A percentile compares a stretch with the other conserved stretches of the same genome.
These are phyloP conservation scores for Tauraco erythrolophus DNA, from an alignment of 2,113 vertebrate genomes.

Conservation along the genomic window DNA sequence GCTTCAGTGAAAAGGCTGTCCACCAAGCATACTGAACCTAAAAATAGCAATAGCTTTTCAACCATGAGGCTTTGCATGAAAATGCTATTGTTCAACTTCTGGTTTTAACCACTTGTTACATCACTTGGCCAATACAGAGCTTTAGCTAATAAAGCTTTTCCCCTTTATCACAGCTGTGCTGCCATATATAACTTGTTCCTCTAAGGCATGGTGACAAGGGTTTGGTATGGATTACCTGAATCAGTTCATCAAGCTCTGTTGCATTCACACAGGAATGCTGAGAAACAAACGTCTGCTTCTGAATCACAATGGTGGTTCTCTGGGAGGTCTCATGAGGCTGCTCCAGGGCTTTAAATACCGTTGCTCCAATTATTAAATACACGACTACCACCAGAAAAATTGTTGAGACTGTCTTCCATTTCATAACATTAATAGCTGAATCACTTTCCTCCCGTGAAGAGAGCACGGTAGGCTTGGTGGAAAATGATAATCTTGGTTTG, in stretches of 20 bases:
- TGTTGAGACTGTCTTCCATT: conserved; percentile 98
- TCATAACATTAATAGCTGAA: conserved; percentile 91
- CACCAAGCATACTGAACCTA: not conserved
- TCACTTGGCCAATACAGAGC: fast-evolving
- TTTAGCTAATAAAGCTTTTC: not conserved
- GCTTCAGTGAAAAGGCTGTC: not conserved
- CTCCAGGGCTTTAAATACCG: conserved; percentile 94
- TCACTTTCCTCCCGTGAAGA: conserved; percentile 88
- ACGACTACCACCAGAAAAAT: conserved; percentile 97
- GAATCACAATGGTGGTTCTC: conserved; percentile 87
- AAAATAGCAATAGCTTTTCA: conserved; percentile 5
- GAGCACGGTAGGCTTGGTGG: conserved; percentile 88
- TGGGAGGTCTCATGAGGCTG: conserved; percentile 92
- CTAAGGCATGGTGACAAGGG: not conserved
- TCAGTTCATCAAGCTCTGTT: conserved; percentile 92
- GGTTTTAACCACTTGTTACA: not conserved
- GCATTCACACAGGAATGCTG: conserved; percentile 91
- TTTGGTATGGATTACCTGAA: conserved; percentile 83
- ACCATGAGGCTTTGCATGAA: not conserved
- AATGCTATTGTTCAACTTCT: not conserved
- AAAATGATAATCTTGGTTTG: conserved; percentile 95
- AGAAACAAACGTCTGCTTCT: conserved; percentile 91
- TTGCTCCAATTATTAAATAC: conserved; percentile 95
- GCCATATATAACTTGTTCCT: not conserved
- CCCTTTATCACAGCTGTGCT: not conserved